Percentiles rank a stretch among this genome's conserved stretches.
phyloP scores from a whole-genome alignment of 1,140 invertebrate genomes.

The Caenorhabditis remanei region DNA sequence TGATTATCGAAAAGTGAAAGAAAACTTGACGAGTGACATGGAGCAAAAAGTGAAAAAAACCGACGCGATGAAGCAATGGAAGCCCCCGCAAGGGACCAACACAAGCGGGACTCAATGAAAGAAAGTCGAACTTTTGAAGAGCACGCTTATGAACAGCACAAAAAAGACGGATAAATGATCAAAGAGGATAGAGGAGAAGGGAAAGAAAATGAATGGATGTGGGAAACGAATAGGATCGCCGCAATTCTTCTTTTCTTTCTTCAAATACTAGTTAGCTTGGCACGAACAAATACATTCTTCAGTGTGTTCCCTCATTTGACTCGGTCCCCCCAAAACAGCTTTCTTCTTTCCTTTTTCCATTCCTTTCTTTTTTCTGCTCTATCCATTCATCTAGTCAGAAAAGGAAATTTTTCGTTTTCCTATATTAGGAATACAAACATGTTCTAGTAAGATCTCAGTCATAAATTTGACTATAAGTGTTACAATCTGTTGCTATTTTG shows the following conservation, averaged over 20 bases:
- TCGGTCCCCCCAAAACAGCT: slow-evolving; percentile 43
- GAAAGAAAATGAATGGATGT: slow-evolving; percentile 17
- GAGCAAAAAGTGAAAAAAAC: slow-evolving; percentile 1
- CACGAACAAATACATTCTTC: slow-evolving; percentile 32
- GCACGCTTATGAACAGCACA: slow-evolving; percentile 5
- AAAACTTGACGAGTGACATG: slow-evolving; percentile 48
- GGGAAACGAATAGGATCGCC: not conserved
- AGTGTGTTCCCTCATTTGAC: slow-evolving; percentile 47
- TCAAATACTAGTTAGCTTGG: slow-evolving; percentile 27
- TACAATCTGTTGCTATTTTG: too few species aligned
- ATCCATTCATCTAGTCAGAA: not conserved
- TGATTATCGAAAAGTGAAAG: slow-evolving; percentile 16
- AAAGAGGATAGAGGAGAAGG: not conserved
- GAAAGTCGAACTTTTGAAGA: slow-evolving; percentile 3
- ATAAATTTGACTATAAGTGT: too few species aligned
- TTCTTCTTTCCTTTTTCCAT: not conserved
- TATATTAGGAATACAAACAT: not conserved
- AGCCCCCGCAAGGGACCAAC: slow-evolving; percentile 39
- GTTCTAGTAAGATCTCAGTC: not conserved
- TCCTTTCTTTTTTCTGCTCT: not conserved
- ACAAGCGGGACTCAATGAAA: not conserved
- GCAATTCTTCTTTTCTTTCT: not conserved
- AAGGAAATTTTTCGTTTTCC: not conserved
- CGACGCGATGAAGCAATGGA: slow-evolving; percentile 1
- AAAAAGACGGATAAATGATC: slow-evolving; percentile 10